Percentiles rank a stretch among this genome's conserved stretches.
Evolutionary conservation across 2,888 invertebrate species (phyloP).

Genomic region (Blera fallax): DNA sequence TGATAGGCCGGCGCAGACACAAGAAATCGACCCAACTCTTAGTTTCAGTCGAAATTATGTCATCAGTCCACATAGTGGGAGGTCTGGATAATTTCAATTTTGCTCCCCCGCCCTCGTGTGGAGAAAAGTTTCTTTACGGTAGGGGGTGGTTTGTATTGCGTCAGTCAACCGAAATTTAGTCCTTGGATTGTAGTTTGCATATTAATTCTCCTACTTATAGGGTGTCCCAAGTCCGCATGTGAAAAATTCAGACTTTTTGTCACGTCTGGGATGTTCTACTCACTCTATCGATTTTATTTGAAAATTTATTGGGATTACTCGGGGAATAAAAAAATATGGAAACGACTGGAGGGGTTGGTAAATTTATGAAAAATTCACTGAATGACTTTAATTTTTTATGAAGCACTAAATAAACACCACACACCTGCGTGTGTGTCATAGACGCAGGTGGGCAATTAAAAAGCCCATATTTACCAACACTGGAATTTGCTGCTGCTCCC

Average conservation of each 20-base stretch:
- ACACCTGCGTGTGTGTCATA: slow-evolving; percentile 52
- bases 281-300: not conserved
- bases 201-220: not conserved
- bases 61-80: slow-evolving; percentile 12
- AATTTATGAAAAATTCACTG: not conserved
- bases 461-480: not conserved
- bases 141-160: not conserved
- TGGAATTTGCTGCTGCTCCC: not conserved
- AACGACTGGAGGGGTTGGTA: not conserved
- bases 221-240: not conserved
- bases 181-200: not conserved
- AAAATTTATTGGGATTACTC: not conserved
- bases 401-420: slow-evolving; percentile 1
- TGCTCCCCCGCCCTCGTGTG: not conserved
- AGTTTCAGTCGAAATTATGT: slow-evolving; percentile 36
- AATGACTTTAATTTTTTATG: not conserved
- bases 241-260: slow-evolving; percentile 11
- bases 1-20: not conserved
- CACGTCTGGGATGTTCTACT: not conserved
- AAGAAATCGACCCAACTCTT: not conserved
- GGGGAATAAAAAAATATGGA: not conserved
- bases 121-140: not conserved
- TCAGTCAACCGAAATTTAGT: not conserved
- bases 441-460: slow-evolving; percentile 11
- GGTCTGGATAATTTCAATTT: slow-evolving; percentile 25